Base-by-base conservation (phyloP, 2,888 invertebrate genomes). In the Apodemia hepburni region DNA sequence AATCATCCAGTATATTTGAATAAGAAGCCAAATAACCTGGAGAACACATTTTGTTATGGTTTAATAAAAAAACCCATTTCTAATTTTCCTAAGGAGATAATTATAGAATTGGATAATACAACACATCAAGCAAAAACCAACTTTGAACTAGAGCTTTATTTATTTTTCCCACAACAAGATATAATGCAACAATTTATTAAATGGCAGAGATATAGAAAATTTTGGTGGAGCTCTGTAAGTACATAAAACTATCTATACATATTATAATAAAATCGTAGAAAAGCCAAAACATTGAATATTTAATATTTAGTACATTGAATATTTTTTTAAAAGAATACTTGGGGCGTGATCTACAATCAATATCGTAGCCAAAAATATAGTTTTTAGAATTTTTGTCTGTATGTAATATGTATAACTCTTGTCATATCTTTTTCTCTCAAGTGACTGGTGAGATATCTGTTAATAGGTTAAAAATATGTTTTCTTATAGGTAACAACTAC, bases 211-310 rank as follows among this genome's bases (percentile, higher is more conserved):
- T 95, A 96, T 73, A 92, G 96, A 63, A 95, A 95, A 78, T 94
- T 95, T 71, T 97, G 97, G 97, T 97, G 97, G 97, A 94, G 96
- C 84, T 96, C 95, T 80, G 93, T 95, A 70, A 87, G 89, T 84
- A 68, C 7, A 42, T 15, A 42, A 2, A 38, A 38, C 12, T 3
- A 38, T 22, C 1, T 2, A 22, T 22, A 2, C 1, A 22, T 22
- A 22, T 22, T 22, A 22, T 22, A n/a, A n/a, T n/a, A n/a, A n/a
- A n/a, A n/a, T n/a, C n/a, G n/a, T n/a, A n/a, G n/a, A n/a, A n/a
- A n/a, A n/a, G n/a, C n/a, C n/a, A n/a, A n/a, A n/a, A n/a, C n/a
- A n/a, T n/a, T n/a, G n/a, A n/a, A n/a, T n/a, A n/a, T n/a, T n/a
- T n/a, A n/a, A n/a, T n/a, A n/a, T n/a, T n/a, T n/a, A n/a, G n/a